Evolutionary conservation across 1,140 invertebrate species (phyloP).

Genomic region (Periplaneta americana): DNA sequence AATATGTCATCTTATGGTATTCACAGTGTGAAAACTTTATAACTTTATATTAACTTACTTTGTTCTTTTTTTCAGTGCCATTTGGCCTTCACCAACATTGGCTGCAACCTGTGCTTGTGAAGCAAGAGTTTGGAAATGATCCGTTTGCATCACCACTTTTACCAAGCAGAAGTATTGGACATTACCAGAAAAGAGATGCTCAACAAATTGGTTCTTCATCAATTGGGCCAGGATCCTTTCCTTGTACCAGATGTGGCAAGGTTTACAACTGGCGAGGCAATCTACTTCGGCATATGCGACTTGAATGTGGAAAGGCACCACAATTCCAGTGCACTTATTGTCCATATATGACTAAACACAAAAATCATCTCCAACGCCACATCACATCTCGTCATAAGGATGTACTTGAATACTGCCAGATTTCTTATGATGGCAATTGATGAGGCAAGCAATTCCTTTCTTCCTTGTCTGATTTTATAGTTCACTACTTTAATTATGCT

Average conservation of each 20-base stretch:
- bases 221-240: not conserved
- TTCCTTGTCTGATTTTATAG: not conserved
- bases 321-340: constrained; percentile 34
- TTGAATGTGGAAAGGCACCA: constrained; percentile 38
- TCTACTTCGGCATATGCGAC: constrained; percentile 35
- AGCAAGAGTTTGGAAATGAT: not conserved
- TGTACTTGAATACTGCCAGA: not conserved
- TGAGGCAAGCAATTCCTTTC: not conserved
- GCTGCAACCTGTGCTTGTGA: not conserved
- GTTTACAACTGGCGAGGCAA: constrained; percentile 35
- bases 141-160: not conserved
- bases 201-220: not conserved
- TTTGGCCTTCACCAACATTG: not conserved
- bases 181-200: not conserved
- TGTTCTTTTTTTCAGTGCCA: not conserved
- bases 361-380: not conserved
- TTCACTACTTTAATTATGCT: not conserved
- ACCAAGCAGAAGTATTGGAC: not conserved
- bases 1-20: too few relatives aligned
- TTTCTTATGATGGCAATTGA: not conserved
- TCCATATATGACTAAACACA: constrained; percentile 31
- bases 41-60: not conserved
- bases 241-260: constrained; percentile 24
- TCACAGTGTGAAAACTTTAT: too few relatives aligned
- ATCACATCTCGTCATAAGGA: not conserved